phyloP scores from a whole-genome alignment of 2,888 invertebrate species.

The Dasypolia templi region DNA sequence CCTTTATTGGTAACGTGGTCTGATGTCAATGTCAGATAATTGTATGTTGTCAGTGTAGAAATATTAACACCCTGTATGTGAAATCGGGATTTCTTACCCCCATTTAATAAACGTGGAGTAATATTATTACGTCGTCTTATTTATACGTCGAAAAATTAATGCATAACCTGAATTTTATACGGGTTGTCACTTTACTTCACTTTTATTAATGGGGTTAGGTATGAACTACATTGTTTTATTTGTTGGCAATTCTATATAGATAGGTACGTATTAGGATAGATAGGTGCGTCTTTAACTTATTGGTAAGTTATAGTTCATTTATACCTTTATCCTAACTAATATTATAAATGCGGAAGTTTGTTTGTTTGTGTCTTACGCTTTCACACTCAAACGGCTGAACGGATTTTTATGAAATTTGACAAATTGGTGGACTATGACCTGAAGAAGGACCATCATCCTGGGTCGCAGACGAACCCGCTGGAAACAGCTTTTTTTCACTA shows the following conservation, averaged over 20 bases:
- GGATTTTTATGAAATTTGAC: too few species aligned
- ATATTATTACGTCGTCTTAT: too few species aligned
- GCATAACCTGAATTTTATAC: not conserved
- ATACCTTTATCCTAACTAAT: too few species aligned
- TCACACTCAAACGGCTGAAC: too few species aligned
- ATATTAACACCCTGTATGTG: constrained; percentile 48
- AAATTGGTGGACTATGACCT: too few species aligned
- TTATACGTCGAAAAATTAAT: not conserved
- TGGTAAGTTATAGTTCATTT: not conserved
- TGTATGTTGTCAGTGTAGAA: constrained; percentile 55
- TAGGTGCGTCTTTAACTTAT: not conserved
- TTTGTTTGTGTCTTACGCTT: too few species aligned
- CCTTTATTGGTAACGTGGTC: constrained; percentile 79
- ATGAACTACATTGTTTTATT: not conserved
- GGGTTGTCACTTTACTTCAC: not conserved
- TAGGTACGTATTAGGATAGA: not conserved
- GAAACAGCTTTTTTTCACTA: too few species aligned
- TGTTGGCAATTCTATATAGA: not conserved
- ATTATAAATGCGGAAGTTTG: too few species aligned
- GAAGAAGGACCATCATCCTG: too few species aligned
- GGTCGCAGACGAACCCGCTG: too few species aligned
- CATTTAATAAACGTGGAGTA: not conserved
- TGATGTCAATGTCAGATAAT: constrained; percentile 81
- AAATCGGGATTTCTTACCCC: constrained; percentile 14
- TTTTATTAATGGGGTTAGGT: not conserved